Evolutionary conservation across 2,888 invertebrate species (phyloP).

Genomic region (Agrilus biguttatus): DNA sequence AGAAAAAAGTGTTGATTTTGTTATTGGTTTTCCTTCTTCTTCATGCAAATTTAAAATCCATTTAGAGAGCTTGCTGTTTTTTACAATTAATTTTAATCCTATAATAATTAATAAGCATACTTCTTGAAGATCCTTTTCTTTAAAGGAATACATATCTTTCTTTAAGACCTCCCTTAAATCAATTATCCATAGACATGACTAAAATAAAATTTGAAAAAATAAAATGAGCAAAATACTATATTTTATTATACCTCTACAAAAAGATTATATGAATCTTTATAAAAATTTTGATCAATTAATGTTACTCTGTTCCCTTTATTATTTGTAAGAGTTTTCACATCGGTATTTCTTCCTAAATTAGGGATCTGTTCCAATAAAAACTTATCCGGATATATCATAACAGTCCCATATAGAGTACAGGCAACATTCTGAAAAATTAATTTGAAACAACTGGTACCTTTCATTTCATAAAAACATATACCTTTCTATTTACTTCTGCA

Average conservation of each 20-base stretch:
- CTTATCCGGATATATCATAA: slow-evolving; percentile 73
- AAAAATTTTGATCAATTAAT: slow-evolving; percentile 40
- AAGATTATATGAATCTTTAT: slow-evolving; percentile 44
- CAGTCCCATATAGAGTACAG: slow-evolving; percentile 63
- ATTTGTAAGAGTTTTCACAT: slow-evolving; percentile 29
- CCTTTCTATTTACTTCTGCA: slow-evolving; percentile 65
- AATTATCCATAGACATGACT: slow-evolving; percentile 47
- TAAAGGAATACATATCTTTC: slow-evolving; percentile 32
- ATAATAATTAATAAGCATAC: slow-evolving; percentile 41
- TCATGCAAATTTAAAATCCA: slow-evolving; percentile 56
- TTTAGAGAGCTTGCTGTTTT: slow-evolving; percentile 33
- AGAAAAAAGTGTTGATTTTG: slow-evolving; percentile 56
- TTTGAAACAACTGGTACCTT: slow-evolving; percentile 5
- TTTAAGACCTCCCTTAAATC: slow-evolving; percentile 39
- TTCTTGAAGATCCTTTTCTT: slow-evolving; percentile 39
- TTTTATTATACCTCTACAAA: slow-evolving; percentile 28
- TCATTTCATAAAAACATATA: slow-evolving; percentile 19
- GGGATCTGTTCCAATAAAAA: slow-evolving; percentile 56
- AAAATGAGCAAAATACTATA: neutral
- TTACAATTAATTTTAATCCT: slow-evolving; percentile 29
- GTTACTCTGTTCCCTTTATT: slow-evolving; percentile 41
- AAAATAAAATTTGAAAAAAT: slow-evolving; percentile 11
- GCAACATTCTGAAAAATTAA: slow-evolving; percentile 48
- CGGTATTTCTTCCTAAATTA: slow-evolving; percentile 39
- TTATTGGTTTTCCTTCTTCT: slow-evolving; percentile 60